These are phyloP conservation scores for Thermophis baileyi DNA, from an alignment of 2,113 vertebrate species.

Conservation along the genomic window DNA sequence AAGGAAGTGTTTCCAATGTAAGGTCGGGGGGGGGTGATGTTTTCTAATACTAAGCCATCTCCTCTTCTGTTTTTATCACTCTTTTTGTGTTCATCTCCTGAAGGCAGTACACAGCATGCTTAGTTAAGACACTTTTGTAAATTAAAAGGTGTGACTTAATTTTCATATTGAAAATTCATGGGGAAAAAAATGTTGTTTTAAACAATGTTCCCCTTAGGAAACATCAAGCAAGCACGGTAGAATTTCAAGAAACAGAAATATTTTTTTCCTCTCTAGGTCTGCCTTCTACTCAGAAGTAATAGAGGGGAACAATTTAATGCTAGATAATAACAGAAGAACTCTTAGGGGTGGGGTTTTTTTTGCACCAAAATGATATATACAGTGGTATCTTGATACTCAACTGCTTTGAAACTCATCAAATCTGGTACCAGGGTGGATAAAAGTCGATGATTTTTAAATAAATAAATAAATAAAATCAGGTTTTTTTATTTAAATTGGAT, in stretches of 20 bases:
- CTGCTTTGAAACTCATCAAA: no score
- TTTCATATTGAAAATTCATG: slow-evolving; percentile 25
- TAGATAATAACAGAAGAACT: background rate
- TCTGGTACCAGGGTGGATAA: no score
- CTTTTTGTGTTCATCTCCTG: slow-evolving; percentile 6
- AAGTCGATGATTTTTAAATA: no score
- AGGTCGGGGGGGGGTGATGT: background rate
- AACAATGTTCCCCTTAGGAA: slow-evolving; percentile 12
- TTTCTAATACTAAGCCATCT: background rate
- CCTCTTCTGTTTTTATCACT: background rate
- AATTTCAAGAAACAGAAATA: background rate
- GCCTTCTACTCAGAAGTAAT: background rate
- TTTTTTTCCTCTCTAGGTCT: background rate
- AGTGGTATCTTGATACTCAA: no score
- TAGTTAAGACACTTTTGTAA: slow-evolving; percentile 38
- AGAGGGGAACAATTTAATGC: background rate
- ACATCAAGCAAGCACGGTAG: background rate
- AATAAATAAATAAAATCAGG: no score
- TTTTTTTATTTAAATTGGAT: no score
- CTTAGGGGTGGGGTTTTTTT: background rate
- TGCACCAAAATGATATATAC: background rate
- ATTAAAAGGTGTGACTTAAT: slow-evolving; percentile 31
- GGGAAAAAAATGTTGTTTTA: slow-evolving; percentile 37
- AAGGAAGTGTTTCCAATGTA: slow-evolving; percentile 22
- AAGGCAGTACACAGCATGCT: background rate